These are phyloP conservation scores for Silurus aristotelis DNA, from an alignment of 2,797 vertebrate genomes.

Conservation along the genomic window DNA sequence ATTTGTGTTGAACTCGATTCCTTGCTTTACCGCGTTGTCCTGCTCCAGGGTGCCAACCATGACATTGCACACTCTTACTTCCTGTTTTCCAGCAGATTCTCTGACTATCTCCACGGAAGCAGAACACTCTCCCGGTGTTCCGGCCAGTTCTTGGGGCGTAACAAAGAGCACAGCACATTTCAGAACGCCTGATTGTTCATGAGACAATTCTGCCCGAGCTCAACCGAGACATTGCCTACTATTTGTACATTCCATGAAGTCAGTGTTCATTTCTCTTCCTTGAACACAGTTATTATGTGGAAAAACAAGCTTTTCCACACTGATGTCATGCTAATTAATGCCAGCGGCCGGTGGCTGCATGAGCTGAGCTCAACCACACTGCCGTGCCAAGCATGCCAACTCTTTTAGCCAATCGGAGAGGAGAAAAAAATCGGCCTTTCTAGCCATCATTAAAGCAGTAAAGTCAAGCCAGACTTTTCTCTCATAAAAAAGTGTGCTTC, in stretches of 20 bases:
- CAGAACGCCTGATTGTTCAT: background rate
- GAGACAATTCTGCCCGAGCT: background rate
- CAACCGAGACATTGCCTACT: background rate
- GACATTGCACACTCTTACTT: constrained; percentile 2
- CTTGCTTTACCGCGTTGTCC: background rate
- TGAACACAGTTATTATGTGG: constrained; percentile 17
- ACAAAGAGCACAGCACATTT: background rate
- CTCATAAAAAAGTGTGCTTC: background rate
- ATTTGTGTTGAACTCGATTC: constrained; percentile 6
- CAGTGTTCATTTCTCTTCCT: constrained; percentile 18
- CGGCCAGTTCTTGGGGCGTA: background rate
- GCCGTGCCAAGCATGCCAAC: constrained; percentile 16
- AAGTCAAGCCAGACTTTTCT: background rate
- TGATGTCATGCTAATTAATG: constrained; percentile 70
- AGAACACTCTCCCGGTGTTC: background rate
- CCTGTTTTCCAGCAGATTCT: constrained; percentile 36
- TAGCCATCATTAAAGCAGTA: background rate
- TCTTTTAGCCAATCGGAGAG: constrained; percentile 27
- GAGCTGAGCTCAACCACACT: constrained; percentile 44
- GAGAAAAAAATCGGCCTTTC: background rate
- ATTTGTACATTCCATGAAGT: background rate
- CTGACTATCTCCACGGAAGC: constrained; percentile 31
- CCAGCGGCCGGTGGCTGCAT: constrained; percentile 66
- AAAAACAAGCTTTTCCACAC: constrained; percentile 47
- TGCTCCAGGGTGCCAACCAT: constrained; percentile 11